Evolutionary conservation across 2,888 invertebrate species (phyloP).

Genomic region (Gibbula magus): DNA sequence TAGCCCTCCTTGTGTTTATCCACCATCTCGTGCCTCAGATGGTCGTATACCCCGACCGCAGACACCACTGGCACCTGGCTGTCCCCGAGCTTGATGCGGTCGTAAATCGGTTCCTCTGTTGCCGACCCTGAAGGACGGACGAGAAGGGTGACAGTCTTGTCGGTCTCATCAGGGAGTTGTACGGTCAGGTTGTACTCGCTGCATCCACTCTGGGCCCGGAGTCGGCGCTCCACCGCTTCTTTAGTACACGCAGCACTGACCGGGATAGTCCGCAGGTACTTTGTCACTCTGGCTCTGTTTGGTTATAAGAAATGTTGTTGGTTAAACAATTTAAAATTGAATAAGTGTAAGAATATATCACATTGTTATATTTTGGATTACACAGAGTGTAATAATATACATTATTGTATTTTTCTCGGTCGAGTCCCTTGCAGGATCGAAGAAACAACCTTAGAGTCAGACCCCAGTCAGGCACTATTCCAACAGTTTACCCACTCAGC

Average conservation of each 20-base stretch:
- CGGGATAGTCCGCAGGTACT: constrained; percentile 2
- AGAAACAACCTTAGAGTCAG: no score
- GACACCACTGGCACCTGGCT: not conserved
- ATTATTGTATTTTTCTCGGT: no score
- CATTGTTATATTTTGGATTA: no score
- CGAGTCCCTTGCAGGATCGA: no score
- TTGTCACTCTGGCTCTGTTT: not conserved
- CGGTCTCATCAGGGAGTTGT: not conserved
- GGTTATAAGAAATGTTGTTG: no score
- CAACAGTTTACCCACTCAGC: no score
- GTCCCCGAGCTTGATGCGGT: not conserved
- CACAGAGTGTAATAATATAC: no score
- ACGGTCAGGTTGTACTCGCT: not conserved
- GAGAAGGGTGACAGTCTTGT: not conserved
- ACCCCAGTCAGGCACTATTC: no score
- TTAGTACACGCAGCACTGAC: not conserved
- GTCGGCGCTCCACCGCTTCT: not conserved
- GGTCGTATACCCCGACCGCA: not conserved
- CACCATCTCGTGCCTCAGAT: not conserved
- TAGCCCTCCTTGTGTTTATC: not conserved
- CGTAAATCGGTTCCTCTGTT: not conserved
- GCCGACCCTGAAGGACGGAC: not conserved
- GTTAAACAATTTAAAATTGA: no score
- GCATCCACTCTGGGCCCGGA: constrained; percentile 1
- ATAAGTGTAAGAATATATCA: no score